Conservation (phyloP, 2,797 vertebrate genomes). For the Neosalanx taihuensis region DNA sequence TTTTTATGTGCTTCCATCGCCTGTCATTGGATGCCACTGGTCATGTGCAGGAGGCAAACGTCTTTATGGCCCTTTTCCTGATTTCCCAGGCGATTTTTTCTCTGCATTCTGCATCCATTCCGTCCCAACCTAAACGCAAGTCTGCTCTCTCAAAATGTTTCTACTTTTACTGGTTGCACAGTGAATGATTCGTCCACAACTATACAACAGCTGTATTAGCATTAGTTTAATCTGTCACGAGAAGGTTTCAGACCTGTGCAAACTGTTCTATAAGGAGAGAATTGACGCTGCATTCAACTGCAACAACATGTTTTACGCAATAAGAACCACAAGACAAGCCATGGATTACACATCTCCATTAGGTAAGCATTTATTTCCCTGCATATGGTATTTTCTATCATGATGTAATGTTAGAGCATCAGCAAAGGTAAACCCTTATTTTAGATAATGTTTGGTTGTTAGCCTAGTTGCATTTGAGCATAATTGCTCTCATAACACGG, state of each 20-base stretch:
- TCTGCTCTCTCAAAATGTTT: constrained; percentile 71
- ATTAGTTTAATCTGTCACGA: constrained; percentile 44
- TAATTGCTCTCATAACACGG: too few relatives aligned
- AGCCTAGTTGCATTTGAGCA: neutral
- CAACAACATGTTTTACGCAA: constrained; percentile 29
- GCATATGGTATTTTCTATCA: constrained; percentile 6
- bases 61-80: constrained; percentile 96
- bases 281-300: constrained; percentile 29
- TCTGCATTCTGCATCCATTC: constrained; percentile 88
- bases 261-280: constrained; percentile 31
- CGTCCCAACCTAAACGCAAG: constrained; percentile 81
- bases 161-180: constrained; percentile 38
- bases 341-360: constrained; percentile 70
- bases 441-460: too few relatives aligned
- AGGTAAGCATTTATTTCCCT: constrained; percentile 64
- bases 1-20: constrained; percentile 97
- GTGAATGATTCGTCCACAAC: constrained; percentile 37
- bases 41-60: constrained; percentile 96
- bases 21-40: constrained; percentile 97
- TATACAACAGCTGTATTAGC: constrained; percentile 29
- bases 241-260: constrained; percentile 48
- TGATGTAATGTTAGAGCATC: neutral
- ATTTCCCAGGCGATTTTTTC: constrained; percentile 95
- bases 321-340: constrained; percentile 39
- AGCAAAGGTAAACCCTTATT: too few relatives aligned